Base-by-base conservation (phyloP, 2,888 invertebrate genomes). In the Trissonchulus sp. region DNA sequence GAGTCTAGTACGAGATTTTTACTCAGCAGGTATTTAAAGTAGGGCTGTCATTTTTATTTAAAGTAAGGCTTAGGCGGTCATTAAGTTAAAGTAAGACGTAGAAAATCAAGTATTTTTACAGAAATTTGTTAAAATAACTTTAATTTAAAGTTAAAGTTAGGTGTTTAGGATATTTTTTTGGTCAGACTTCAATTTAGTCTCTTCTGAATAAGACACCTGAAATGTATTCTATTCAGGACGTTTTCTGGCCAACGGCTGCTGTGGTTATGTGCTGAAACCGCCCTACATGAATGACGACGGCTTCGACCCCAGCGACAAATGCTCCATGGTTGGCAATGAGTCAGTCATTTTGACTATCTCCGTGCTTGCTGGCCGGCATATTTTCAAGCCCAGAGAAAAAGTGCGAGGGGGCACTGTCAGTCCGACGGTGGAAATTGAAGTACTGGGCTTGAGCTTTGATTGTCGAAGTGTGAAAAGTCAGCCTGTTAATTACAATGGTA, bases 181-280 rank as follows among this genome's bases (percentile, higher is more conserved):
- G n/a, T n/a, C n/a, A n/a, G n/a, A n/a, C n/a, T n/a, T n/a, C n/a
- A n/a, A n/a, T n/a, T n/a, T n/a, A n/a, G n/a, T n/a, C n/a, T n/a
- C n/a, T n/a, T n/a, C n/a, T n/a, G n/a, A n/a, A n/a, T n/a, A n/a
- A n/a, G n/a, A n/a, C n/a, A n/a, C n/a, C n/a, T n/a, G n/a, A n/a
- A n/a, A n/a, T n/a, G n/a, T n/a, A n/a, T n/a, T n/a, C 23, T 48
- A 15, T 48, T 48, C 48, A 48, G 48, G 93, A 0, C 92, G 92
- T 84, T 99, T 99, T 84, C 88, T 91, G 36, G 91, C 93, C 83
- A 99, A 99, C 83, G 96, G 94, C 28, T 77, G 90, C 38, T 95
- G 94, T 84, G 99, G 99, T 0, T 99, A 92, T 84, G 88, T 99
- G 0, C 86, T 98, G 75, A 92, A 93, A 84, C 97, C 98, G 0